A percentile compares a stretch with the other conserved stretches of the same genome.
Conservation (phyloP, 2,113 vertebrate genomes). For the Leptosomus discolor region DNA sequence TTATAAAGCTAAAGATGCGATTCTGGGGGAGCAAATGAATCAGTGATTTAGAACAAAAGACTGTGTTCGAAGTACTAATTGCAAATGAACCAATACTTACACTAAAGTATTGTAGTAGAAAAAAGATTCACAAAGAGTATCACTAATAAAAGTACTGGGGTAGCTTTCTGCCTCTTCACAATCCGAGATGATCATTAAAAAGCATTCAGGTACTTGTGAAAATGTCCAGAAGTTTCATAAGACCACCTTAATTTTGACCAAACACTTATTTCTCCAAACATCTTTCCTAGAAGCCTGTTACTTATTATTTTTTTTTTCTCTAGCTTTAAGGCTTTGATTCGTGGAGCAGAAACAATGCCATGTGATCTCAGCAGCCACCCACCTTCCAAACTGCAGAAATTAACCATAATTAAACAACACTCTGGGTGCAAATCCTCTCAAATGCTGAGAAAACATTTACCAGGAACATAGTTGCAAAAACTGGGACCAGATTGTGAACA, state of each 20-base stretch:
- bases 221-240: background rate
- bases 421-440: background rate
- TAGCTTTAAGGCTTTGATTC: conserved; percentile 27
- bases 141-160: background rate
- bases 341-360: background rate
- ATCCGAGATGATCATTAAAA: background rate
- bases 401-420: background rate
- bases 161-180: background rate
- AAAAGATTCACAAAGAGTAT: background rate
- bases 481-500: background rate
- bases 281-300: background rate
- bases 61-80: background rate
- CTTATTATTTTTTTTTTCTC: background rate
- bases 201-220: background rate
- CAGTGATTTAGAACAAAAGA: background rate
- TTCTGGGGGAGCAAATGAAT: background rate
- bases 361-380: background rate
- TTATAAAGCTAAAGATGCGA: background rate
- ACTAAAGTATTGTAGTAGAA: background rate
- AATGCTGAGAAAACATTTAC: background rate
- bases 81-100: background rate
- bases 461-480: background rate
- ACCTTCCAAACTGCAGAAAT: background rate
- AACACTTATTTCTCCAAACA: background rate
- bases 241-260: background rate